Conservation (phyloP, 2,113 vertebrate genomes). For the Bujurquina vittata region DNA sequence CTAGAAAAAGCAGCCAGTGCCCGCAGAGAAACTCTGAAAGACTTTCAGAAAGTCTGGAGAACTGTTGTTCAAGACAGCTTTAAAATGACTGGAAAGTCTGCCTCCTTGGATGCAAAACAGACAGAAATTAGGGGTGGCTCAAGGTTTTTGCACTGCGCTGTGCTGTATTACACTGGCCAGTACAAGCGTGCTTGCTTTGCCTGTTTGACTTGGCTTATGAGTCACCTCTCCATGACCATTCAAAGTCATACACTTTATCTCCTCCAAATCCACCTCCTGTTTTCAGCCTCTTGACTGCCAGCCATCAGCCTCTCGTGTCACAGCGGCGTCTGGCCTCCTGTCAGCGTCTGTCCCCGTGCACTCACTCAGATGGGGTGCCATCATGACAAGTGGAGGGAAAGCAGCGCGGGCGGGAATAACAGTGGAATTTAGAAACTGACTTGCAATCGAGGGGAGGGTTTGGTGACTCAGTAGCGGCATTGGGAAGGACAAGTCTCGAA, state of each 20-base stretch:
- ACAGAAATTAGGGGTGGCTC: neutral
- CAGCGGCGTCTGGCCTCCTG: slow-evolving; percentile 65
- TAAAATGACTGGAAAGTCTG: neutral
- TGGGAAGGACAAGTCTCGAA: neutral
- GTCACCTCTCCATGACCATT: neutral
- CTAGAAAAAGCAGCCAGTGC: neutral
- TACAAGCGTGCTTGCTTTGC: neutral
- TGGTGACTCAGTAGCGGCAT: neutral
- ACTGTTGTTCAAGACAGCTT: neutral
- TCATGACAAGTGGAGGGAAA: slow-evolving; percentile 7
- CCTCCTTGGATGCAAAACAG: neutral
- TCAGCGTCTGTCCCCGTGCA: slow-evolving; percentile 59
- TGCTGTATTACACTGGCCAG: neutral
- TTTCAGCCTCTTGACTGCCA: slow-evolving; percentile 52
- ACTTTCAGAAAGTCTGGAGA: neutral
- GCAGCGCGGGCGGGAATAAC: neutral
- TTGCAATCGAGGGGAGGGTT: neutral
- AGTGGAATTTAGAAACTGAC: neutral
- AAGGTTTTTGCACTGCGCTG: accelerated
- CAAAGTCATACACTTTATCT: slow-evolving; percentile 29
- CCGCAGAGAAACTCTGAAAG: no score
- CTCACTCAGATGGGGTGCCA: slow-evolving; percentile 51
- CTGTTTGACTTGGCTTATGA: neutral
- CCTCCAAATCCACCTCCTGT: slow-evolving; percentile 22
- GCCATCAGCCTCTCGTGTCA: slow-evolving; percentile 28